phyloP scores from a whole-genome alignment of 2,113 vertebrate genomes.

The Ceyx melanurus region DNA sequence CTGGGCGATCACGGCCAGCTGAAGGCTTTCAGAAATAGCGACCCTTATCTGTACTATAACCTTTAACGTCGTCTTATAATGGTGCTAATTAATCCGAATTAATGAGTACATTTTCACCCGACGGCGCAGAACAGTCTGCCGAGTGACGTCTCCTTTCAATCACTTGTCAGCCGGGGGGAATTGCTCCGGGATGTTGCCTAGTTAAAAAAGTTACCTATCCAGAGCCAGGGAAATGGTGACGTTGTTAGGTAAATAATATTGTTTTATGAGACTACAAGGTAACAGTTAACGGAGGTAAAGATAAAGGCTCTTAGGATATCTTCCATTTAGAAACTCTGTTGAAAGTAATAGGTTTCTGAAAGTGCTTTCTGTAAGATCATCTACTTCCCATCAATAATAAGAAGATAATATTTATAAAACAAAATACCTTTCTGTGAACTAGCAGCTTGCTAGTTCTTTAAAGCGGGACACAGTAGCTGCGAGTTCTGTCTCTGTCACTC shows the following conservation, averaged over 20 bases:
- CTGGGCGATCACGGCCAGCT: fast-evolving
- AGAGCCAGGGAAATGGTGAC: background rate
- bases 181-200: fast-evolving
- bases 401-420: background rate
- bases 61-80: background rate
- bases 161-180: no score
- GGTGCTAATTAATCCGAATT: background rate
- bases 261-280: background rate
- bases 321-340: background rate
- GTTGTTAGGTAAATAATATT: background rate
- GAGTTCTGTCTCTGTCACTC: background rate
- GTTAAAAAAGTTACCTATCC: background rate
- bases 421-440: background rate
- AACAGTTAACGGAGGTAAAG: background rate
- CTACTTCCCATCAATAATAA: background rate
- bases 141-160: background rate
- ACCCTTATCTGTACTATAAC: no score
- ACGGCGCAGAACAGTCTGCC: background rate
- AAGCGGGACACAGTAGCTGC: background rate
- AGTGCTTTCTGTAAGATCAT: background rate
- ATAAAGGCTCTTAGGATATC: background rate
- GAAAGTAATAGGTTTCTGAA: background rate
- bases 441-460: background rate
- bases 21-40: background rate
- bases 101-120: background rate